Base-by-base conservation (phyloP, 2,888 invertebrate genomes). In the Ectropis crepuscularia region DNA sequence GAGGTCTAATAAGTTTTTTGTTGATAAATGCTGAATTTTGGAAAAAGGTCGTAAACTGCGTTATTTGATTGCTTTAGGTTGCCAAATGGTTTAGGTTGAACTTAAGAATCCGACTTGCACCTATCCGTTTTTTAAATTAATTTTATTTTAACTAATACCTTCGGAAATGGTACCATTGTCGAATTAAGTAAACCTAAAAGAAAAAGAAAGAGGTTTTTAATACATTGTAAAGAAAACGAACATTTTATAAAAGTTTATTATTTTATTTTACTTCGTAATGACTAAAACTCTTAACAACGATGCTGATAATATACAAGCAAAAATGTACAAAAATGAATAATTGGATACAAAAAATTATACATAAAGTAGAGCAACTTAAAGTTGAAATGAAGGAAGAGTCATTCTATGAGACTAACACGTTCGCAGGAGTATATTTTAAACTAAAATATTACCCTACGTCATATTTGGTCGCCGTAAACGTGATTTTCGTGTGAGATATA, bases 371-470 rank as follows among this genome's bases (percentile, higher is more conserved):
- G 16, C 16, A 38, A 49, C 38, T 11, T 38, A 11, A 51, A 48
- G n/a, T n/a, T n/a, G 47, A n/a, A 60, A 11, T 48, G 42, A 63
- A 65, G 61, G 41, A 48, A 65, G 49, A 47, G 59, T 66, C 79
- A 68, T 76, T 73, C 74, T 73, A 70, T 69, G 74, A 76, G 72
- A 67, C 84, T 71, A 63, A 55, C 79, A 81, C 58, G 78, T 50
- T 75, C 88, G 89, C 89, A 89, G 86, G 75, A 74, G 86, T 83
- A 85, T 78, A 88, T 82, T 88, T 88, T 86, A 68, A 43, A 60
- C 61, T 28, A 88, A 89, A 90, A 89, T 81, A 78, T 68, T 85
- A 87, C 88, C 80, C 89, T 90, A 86, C 85, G 88, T 76, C 88
- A 41, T 65, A 69, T 39, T 69, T 70, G 63, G 67, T 66, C 71